Base-by-base conservation (phyloP, 1,140 invertebrate species). In the Charaxes varanes region DNA sequence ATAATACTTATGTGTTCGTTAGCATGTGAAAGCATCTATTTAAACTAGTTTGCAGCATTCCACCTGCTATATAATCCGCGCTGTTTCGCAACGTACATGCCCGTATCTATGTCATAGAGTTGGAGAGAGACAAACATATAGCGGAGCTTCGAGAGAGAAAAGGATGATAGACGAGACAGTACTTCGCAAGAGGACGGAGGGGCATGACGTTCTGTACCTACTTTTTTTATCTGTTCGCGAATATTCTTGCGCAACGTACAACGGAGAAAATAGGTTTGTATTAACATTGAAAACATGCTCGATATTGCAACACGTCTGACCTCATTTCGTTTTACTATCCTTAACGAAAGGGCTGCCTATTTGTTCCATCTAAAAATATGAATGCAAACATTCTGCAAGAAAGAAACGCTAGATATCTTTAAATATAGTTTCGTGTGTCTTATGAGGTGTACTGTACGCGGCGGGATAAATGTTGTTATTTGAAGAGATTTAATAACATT, bases 11-110 rank as follows among this genome's bases (percentile, higher is more conserved):
- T 56, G 18, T 53, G 45, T 48, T 41, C 44, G 31, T 50, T 59
- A 58, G 56, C 56, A 71, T 66, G 72, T 78, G 73, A 79, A 78
- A 79, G 72, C 67, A 76, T 67, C 66, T 69, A 77, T 69, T 77
- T 68, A 69, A 82, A 82, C 78, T 67, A 60, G 76, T 80, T 80
- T 74, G 64, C 64, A 59, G 65, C 63, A 74, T 80, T 73, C 76
- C 76, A 82, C 78, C 73, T 82, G 78, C 79, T 77, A 79, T 80
- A 80, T 83, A 80, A 83, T 80, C 76, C 72, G 76, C 76, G 73
- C 48, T 77, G 65, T 83, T 80, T 83, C 79, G 79, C 79, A 83
- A 83, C 64, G 50, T 62, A 58, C 52, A 66, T 62, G 55, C 45
- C 62, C 52, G 72, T 79, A 77, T 77, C 63, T 79, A 74, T 83